These are phyloP conservation scores for Nyctalus aviator DNA, from an alignment of 2,797 vertebrate genomes.

Conservation along the genomic window DNA sequence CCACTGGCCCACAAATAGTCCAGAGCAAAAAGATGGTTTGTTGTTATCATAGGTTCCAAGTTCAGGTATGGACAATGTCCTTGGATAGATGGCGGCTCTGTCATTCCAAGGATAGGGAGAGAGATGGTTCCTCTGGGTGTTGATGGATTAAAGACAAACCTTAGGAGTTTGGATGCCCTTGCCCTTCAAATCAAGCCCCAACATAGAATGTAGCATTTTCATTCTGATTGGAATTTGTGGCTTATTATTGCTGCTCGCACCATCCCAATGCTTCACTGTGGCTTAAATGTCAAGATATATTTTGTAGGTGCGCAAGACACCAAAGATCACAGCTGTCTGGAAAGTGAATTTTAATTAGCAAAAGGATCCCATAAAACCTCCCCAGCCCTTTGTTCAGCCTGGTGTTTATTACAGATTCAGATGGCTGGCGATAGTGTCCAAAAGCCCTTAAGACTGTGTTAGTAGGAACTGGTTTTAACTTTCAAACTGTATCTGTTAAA, in stretches of 20 bases:
- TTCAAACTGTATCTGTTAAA: slow-evolving; percentile 79
- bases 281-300: slow-evolving; percentile 87
- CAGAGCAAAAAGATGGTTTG: not conserved
- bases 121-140: not conserved
- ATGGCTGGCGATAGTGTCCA: slow-evolving; percentile 73
- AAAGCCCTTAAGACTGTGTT: slow-evolving; percentile 23
- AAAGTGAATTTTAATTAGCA: slow-evolving; percentile 86
- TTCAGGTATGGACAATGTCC: not conserved
- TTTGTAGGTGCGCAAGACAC: slow-evolving; percentile 84
- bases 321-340: slow-evolving; percentile 84
- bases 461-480: slow-evolving; percentile 73
- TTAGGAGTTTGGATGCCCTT: slow-evolving; percentile 13
- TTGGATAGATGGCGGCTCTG: not conserved
- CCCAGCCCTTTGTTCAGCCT: slow-evolving; percentile 64
- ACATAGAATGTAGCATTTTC: slow-evolving; percentile 76
- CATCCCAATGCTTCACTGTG: slow-evolving; percentile 61
- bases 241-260: slow-evolving; percentile 79
- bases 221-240: slow-evolving; percentile 74
- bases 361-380: slow-evolving; percentile 76
- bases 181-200: slow-evolving; percentile 46
- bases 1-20: not conserved
- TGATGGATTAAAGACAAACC: slow-evolving; percentile 3
- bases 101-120: not conserved
- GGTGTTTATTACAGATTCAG: slow-evolving; percentile 79
- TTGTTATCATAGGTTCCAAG: not conserved